Evolutionary conservation across 2,888 invertebrate species (phyloP).

Genomic region (Bibio marci): DNA sequence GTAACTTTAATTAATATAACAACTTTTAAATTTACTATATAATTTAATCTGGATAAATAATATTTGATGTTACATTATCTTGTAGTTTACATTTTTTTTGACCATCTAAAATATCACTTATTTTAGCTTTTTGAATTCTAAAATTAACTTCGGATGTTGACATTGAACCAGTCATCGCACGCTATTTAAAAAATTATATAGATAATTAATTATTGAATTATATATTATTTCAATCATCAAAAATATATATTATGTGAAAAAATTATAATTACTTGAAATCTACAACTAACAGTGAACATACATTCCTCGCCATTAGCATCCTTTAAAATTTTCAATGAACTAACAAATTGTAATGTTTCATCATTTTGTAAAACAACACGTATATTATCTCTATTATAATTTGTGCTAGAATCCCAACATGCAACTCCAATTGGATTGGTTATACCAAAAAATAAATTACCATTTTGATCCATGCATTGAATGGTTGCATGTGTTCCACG

Average conservation of each 20-base stretch:
- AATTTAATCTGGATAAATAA: too few species aligned
- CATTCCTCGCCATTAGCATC: background rate
- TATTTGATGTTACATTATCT: too few species aligned
- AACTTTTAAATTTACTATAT: too few species aligned
- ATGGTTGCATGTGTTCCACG: constrained; percentile 4
- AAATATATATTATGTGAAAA: background rate
- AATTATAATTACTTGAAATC: background rate
- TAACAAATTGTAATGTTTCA: constrained; percentile 16
- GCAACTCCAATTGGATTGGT: constrained; percentile 20
- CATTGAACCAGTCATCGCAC: constrained; percentile 40
- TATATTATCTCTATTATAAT: constrained; percentile 13
- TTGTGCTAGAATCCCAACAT: constrained; percentile 21
- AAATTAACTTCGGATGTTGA: constrained; percentile 42
- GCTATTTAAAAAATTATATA: constrained; percentile 17
- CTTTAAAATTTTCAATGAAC: constrained; percentile 14
- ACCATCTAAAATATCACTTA: constrained; percentile 18
- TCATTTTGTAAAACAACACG: constrained; percentile 13
- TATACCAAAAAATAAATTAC: constrained; percentile 23
- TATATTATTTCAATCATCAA: background rate
- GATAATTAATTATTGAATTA: background rate
- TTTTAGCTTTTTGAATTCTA: constrained; percentile 41
- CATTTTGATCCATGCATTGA: constrained; percentile 10
- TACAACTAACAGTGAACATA: background rate
- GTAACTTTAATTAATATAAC: too few species aligned
- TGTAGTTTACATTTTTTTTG: too few species aligned